Conservation (phyloP, 2,113 vertebrate genomes). For the Alces alces region DNA sequence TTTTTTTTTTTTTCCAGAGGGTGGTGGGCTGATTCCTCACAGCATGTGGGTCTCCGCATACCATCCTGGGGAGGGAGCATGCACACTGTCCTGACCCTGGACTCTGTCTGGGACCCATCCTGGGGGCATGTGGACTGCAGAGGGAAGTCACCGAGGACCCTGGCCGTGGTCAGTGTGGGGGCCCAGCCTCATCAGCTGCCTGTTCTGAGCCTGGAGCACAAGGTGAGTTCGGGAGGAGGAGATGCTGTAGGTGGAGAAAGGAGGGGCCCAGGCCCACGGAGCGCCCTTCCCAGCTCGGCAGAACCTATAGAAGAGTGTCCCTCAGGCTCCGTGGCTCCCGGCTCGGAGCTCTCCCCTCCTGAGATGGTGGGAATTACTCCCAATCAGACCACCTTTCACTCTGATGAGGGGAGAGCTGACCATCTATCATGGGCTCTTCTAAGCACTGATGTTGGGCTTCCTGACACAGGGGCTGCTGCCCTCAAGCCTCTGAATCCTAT, state of each 20-base stretch:
- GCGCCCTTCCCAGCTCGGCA: fast-evolving
- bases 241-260: background rate
- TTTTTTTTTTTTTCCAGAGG: background rate
- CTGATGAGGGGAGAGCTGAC: background rate
- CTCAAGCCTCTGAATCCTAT: background rate
- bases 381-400: background rate
- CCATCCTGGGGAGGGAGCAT: background rate
- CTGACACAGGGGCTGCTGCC: background rate
- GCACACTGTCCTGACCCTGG: background rate
- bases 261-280: background rate
- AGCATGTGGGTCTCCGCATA: background rate
- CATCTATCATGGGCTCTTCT: background rate
- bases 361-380: background rate
- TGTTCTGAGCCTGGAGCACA: background rate
- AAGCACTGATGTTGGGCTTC: background rate
- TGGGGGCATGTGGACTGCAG: fast-evolving
- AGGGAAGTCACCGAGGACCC: background rate
- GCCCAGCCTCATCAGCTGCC: background rate
- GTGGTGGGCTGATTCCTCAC: background rate
- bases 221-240: background rate
- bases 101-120: background rate
- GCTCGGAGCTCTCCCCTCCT: fast-evolving
- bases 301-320: background rate
- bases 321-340: fast-evolving
- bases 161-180: background rate